These are phyloP conservation scores for Morpho achilles DNA, from an alignment of 2,888 invertebrate species.

Conservation along the genomic window DNA sequence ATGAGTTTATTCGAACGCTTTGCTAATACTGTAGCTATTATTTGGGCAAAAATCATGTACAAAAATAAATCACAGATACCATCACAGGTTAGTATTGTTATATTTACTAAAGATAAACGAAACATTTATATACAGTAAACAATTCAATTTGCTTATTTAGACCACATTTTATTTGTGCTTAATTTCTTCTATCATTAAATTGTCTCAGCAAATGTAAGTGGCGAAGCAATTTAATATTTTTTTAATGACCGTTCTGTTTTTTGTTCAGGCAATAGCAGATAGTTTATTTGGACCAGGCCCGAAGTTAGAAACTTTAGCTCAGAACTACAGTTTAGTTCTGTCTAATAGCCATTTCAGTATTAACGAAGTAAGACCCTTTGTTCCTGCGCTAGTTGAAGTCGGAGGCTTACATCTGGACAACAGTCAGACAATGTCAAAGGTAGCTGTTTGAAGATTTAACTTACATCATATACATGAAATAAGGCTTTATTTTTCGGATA, in stretches of 20 bases:
- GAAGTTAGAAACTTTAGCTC: conserved; percentile 60
- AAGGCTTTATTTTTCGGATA: too few relatives aligned
- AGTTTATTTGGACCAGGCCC: conserved; percentile 71
- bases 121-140: not conserved
- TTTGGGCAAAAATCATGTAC: conserved; percentile 60
- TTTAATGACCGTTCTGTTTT: conserved; percentile 19
- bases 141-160: too few relatives aligned
- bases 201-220: too few relatives aligned
- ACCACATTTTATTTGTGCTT: too few relatives aligned
- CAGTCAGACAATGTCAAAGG: conserved; percentile 59
- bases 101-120: not conserved
- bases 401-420: conserved; percentile 77
- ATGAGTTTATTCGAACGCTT: conserved; percentile 74
- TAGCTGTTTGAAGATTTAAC: conserved; percentile 29
- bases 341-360: conserved; percentile 79
- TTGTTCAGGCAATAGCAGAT: conserved; percentile 59
- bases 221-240: too few relatives aligned
- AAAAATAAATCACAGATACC: conserved; percentile 61
- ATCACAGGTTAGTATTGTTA: conserved; percentile 53
- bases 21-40: conserved; percentile 60
- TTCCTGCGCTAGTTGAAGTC: conserved; percentile 76
- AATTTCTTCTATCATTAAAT: not conserved
- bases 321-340: conserved; percentile 73
- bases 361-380: conserved; percentile 74
- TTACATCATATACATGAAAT: too few relatives aligned